These are phyloP conservation scores for Drosophila lacicola DNA, from an alignment of 2,888 invertebrate genomes.

Conservation along the genomic window DNA sequence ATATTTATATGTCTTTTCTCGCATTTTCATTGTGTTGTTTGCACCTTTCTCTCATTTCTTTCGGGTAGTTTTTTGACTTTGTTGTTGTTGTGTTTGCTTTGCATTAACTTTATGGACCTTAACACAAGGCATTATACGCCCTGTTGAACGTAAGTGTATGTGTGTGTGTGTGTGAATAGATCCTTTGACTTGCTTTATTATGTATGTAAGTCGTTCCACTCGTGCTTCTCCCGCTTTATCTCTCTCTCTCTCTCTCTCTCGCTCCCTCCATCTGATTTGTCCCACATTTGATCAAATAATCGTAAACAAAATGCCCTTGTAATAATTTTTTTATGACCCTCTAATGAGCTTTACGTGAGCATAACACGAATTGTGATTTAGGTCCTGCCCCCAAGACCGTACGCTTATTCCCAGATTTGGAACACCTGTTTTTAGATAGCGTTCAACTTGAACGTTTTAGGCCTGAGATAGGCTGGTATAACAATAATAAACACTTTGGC, in stretches of 20 bases:
- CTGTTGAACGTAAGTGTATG: slow-evolving; percentile 29
- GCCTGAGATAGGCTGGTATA: neutral
- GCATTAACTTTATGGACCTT: slow-evolving; percentile 75
- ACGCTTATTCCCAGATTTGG: neutral
- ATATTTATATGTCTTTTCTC: slow-evolving; percentile 9
- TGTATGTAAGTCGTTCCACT: neutral
- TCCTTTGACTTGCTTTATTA: slow-evolving; percentile 35
- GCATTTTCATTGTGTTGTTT: slow-evolving; percentile 26
- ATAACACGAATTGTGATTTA: slow-evolving; percentile 71
- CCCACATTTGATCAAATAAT: slow-evolving; percentile 74
- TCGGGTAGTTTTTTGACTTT: slow-evolving; percentile 21
- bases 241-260: neutral
- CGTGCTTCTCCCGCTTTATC: neutral
- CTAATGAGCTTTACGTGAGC: slow-evolving; percentile 76
- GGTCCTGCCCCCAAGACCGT: neutral
- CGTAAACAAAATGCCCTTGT: slow-evolving; percentile 74
- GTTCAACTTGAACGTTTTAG: neutral
- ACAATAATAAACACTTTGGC: neutral
- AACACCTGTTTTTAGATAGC: neutral
- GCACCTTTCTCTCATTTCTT: slow-evolving; percentile 16
- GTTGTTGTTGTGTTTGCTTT: slow-evolving; percentile 52
- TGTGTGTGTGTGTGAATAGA: slow-evolving; percentile 29
- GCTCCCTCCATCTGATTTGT: slow-evolving; percentile 7
- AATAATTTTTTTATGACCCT: slow-evolving; percentile 73
- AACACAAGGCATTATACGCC: slow-evolving; percentile 58